Base-by-base conservation (phyloP, 2,113 vertebrate species). In the Montifringilla adamsi region DNA sequence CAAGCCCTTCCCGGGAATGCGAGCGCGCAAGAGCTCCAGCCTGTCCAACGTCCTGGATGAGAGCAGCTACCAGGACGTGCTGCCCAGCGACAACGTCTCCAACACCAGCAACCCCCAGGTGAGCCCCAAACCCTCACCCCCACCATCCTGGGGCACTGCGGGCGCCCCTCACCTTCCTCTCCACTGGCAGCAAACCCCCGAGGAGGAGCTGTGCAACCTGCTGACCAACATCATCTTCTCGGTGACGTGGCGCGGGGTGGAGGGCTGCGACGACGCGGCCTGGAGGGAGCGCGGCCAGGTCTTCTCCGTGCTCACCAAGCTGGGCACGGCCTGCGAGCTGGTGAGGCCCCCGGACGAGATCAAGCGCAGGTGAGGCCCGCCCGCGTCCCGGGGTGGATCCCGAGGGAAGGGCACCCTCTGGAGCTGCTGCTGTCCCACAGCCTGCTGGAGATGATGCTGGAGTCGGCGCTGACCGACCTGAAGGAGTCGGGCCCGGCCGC, bases 401-500 rank as follows among this genome's bases (percentile, higher is more conserved):
- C 8, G 1, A 26, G 41, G 72, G 46, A 28, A 37, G 62, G 74
- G 11, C 52, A 7, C 26, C 18, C 35, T 22, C 1, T 0, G 4
- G 55, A 94, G 69, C 60, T 1, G 30, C 30, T 27, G 41, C 8
- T 59, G 15, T 72, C 60, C 53, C 35, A 0, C 94, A 99, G 99
- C 97, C 97, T 99, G 76, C 94, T 99, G 97, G 99, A 99, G 98
- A 99, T 99, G 99, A 99, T 99, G 99, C 94, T 99, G 98, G 99
- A 99, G 96, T 99, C 99, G 0, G 99, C 99, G 7, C 92, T 99
- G 95, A 99, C 98, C 0, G 99, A 99, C 94, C 96, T 99, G 94
- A 98, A 98, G 92, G 98, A 99, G 10, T 96, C 98, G 5, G 96
- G 98, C 2, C 91, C 97, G 0, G 93, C 97, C 9, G 33, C 95